Evolutionary conservation across 2,888 invertebrate species (phyloP), one percentile per base, ranked within the genome.

Genomic region (Eristalis tenax): DNA sequence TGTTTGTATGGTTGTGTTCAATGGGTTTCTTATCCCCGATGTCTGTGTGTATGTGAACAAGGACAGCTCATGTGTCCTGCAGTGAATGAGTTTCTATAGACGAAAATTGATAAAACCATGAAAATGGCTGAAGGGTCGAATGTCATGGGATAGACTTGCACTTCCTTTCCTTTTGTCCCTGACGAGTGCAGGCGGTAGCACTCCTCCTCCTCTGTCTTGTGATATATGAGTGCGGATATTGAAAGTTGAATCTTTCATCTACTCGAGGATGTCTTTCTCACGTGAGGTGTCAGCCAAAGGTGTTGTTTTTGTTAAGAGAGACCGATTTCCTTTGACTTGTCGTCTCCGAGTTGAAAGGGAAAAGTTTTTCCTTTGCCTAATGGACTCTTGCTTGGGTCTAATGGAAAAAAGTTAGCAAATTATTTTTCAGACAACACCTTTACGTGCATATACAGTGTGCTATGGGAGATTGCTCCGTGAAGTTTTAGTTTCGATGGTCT

Each of bases 381-480:
- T 87, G 86, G 86, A 83, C 86, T 86, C 83, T 71, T 83, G 79
- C 64, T 83, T 83, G 56, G 74, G 65, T 71, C 75, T 83, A 83
- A 87, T 83, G 83, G 86, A 26, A 75, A 76, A 87, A 87, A 87
- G 71, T 87, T 87, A 73, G 66, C 61, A 76, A 87, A 87, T 87
- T 87, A 83, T 79, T 87, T 50, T 50, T 18, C 18, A 18, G 50
- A 50, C 50, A 18, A 50, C 50, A 50, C 6, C 18, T n/a, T 8
- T 18, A 50, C n/a, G 50, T 1, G 43, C 43, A 50, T 50, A 50
- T 50, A 50, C n/a, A 50, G 43, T 15, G 43, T 50, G 18, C 1
- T 61, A 6, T 4, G 18, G 18, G 18, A 4, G 76, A 38, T 23
- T 50, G 68, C 6, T 64, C 8, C 68, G 18, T 69, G 15, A 71